Base-by-base conservation (phyloP, 1,140 invertebrate species). In the Listronotus bonariensis region DNA sequence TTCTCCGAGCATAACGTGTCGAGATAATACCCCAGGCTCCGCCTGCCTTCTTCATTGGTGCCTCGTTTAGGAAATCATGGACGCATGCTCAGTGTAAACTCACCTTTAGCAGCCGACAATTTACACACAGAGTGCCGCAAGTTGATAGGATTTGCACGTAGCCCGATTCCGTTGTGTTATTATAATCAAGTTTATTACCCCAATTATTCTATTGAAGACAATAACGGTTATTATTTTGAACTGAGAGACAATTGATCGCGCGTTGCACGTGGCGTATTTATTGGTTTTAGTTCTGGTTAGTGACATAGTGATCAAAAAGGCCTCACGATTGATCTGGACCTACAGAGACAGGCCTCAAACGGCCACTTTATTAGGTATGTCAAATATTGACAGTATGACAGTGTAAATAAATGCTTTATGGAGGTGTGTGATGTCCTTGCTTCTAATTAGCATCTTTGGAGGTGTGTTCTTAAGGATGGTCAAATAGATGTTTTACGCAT, bases 311-410 rank as follows among this genome's bases (percentile, higher is more conserved):
- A 7, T 38, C 9, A 41, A 55, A 72, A 76, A 77, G 63, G 75
- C 74, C 64, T 76, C 77, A 78, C 76, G 72, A 79, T 78, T 78
- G 77, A 79, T 77, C 76, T 79, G 70, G 76, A 79, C 65, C 72
- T 79, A 69, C 77, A 79, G 56, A 62, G 77, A 51, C 77, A 79
- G 77, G 77, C 76, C 77, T 71, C 73, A 17, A 75, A 72, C 69
- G 77, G 76, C 77, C 77, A 79, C 68, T 79, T 79, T 61, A 77
- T 79, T 48, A 77, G 77, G 77, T 79, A 71, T 54, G 73, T 69
- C 43, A 46, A 12, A 59, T 41, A 58, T 54, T 61, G 42, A 56
- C 57, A 40, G 34, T 59, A 43, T 68, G 42, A 56, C 57, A 40
- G 18, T 59, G 49, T 68, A 72, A 71, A 70, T 64, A 67, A 67